A percentile compares a stretch with the other conserved stretches of the same genome.
These are phyloP conservation scores for Axinella damicornis DNA, from an alignment of 37 sponge, comb jelly and placozoan genomes.

Conservation along the genomic window DNA sequence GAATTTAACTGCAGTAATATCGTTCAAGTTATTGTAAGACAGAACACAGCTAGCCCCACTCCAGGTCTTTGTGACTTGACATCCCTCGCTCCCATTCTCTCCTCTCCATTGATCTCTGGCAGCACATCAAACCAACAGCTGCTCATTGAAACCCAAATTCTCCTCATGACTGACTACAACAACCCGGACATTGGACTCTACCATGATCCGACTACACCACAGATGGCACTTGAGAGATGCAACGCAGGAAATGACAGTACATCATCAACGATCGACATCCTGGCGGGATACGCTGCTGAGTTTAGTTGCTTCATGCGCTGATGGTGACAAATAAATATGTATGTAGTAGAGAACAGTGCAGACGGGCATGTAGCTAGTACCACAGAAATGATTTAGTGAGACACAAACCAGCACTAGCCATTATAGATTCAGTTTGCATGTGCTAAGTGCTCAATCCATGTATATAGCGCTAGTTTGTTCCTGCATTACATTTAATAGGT, in stretches of 20 bases:
- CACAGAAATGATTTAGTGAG: no score
- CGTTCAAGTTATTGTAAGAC: not conserved
- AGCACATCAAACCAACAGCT: not conserved
- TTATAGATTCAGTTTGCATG: no score
- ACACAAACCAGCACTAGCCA: no score
- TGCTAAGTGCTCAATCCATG: no score
- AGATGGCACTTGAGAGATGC: not conserved
- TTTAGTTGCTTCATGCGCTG: conserved; percentile 30
- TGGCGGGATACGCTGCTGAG: not conserved
- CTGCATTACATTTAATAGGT: no score
- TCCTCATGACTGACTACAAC: not conserved
- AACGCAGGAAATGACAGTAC: not conserved
- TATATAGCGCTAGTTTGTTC: no score
- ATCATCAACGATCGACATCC: not conserved
- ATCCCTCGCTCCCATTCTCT: not conserved
- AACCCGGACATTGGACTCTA: conserved; percentile 31
- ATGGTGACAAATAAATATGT: no score
- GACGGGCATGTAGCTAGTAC: no score
- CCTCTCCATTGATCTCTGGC: not conserved
- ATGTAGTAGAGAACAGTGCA: no score
- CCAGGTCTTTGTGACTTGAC: not conserved
- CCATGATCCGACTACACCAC: not conserved
- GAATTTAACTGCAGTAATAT: conserved; percentile 6
- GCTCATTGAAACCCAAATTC: not conserved
- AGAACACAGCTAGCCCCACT: not conserved